These are phyloP conservation scores for Fukomys damarensis DNA, from an alignment of 2,113 vertebrate genomes.

Conservation along the genomic window DNA sequence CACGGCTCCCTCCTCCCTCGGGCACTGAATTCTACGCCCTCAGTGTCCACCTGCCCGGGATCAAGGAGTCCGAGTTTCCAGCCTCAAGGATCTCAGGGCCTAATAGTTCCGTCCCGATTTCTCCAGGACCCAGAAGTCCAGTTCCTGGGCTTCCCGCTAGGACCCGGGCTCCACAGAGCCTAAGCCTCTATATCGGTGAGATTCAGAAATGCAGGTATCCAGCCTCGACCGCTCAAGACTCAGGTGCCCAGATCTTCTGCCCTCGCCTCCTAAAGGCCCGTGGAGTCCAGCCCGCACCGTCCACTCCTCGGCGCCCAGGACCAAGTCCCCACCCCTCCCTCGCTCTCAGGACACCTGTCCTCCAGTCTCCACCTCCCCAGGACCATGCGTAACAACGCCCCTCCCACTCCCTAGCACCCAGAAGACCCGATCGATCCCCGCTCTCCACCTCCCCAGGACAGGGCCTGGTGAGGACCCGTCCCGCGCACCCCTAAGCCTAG, in stretches of 20 bases:
- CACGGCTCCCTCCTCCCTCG: not conserved
- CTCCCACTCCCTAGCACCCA: not conserved
- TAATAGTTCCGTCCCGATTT: not conserved
- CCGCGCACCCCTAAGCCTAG: not conserved
- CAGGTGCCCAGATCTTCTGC: not conserved
- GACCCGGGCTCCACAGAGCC: not conserved
- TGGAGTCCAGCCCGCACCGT: not conserved
- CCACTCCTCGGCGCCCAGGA: too few species aligned
- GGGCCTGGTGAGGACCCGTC: not conserved
- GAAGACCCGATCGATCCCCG: not conserved
- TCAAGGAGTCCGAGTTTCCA: not conserved
- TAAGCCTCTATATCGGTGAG: too few species aligned
- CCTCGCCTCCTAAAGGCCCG: too few species aligned
- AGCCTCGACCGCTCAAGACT: not conserved
- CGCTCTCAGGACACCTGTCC: not conserved
- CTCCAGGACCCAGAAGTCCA: not conserved
- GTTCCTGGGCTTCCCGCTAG: not conserved
- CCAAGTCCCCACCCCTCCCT: not conserved
- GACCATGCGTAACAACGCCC: not conserved
- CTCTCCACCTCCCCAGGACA: not conserved
- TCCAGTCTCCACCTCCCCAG: not conserved
- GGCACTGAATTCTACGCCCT: not conserved
- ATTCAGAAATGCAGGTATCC: too few species aligned
- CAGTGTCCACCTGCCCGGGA: not conserved
- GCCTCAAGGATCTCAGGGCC: not conserved